phyloP scores from a whole-genome alignment of 2,113 vertebrate genomes.

The Ictidomys tridecemlineatus region DNA sequence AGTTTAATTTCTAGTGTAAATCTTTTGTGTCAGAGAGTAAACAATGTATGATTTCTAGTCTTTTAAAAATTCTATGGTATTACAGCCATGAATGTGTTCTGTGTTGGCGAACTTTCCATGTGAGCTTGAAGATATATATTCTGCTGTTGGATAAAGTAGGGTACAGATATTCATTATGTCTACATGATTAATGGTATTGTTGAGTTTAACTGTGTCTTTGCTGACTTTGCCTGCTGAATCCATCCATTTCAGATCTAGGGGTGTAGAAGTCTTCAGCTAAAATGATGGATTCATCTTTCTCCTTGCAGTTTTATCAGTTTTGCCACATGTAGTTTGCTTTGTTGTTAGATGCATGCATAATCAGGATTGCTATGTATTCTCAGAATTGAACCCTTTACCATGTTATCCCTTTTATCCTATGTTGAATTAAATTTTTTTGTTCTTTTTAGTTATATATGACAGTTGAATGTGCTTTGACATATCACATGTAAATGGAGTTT shows the following conservation, averaged over 20 bases:
- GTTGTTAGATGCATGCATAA: neutral
- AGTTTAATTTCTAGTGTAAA: neutral
- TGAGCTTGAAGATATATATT: neutral
- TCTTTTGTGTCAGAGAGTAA: neutral
- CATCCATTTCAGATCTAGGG: neutral
- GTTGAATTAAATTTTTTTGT: neutral
- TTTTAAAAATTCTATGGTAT: neutral
- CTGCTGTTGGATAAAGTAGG: neutral
- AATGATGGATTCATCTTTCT: neutral
- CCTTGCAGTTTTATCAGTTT: neutral
- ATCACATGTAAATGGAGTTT: too few species aligned
- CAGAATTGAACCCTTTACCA: neutral
- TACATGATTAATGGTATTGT: neutral
- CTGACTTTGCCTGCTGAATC: neutral
- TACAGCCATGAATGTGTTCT: neutral
- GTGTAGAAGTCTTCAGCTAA: neutral
- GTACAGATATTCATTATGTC: neutral
- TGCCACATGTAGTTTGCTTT: neutral
- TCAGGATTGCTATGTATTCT: neutral
- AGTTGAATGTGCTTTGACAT: too few species aligned
- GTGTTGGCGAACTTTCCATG: neutral
- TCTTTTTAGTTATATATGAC: too few species aligned
- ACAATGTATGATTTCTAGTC: neutral
- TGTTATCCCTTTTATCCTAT: neutral
- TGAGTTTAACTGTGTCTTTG: neutral